These are phyloP conservation scores for Amphipyra berbera DNA, from an alignment of 2,888 invertebrate genomes.

Conservation along the genomic window DNA sequence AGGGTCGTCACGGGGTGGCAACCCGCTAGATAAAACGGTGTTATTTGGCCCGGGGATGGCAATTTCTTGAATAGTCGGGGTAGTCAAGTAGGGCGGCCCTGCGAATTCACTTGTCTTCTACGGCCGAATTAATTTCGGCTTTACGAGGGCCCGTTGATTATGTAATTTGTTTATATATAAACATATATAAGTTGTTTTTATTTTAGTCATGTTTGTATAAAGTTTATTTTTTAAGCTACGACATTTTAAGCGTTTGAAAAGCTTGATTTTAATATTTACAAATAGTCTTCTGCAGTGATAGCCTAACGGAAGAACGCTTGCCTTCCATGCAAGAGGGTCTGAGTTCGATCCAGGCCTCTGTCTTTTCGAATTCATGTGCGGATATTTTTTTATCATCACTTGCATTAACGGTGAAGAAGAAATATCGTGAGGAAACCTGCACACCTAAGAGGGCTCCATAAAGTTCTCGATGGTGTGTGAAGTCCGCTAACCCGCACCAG, in stretches of 20 bases:
- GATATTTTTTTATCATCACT: too few species aligned
- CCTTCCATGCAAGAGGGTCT: too few species aligned
- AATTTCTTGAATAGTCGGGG: slow-evolving; percentile 81
- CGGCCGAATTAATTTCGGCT: slow-evolving; percentile 72
- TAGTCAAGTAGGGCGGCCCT: slow-evolving; percentile 64
- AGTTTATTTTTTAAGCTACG: slow-evolving; percentile 35
- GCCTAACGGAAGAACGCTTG: too few species aligned
- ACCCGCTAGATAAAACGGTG: slow-evolving; percentile 73
- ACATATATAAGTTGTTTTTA: slow-evolving; percentile 27
- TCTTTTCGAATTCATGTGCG: too few species aligned
- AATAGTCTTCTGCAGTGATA: too few species aligned
- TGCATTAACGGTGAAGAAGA: too few species aligned
- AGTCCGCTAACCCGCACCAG: too few species aligned
- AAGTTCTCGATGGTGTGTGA: too few species aligned
- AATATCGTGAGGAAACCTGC: too few species aligned
- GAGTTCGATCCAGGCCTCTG: too few species aligned
- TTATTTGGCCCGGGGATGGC: slow-evolving; percentile 72
- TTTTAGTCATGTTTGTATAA: slow-evolving; percentile 21
- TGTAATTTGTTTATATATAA: slow-evolving; percentile 59
- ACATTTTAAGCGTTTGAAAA: not conserved
- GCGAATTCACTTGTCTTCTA: slow-evolving; percentile 69
- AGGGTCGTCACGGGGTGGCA: slow-evolving; percentile 63
- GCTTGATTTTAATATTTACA: not conserved
- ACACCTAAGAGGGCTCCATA: too few species aligned
- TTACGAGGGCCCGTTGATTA: slow-evolving; percentile 68